Evolutionary conservation across 2,888 invertebrate species (phyloP), one percentile per base, ranked within the genome.

Genomic region (Scaptomyza flava): DNA sequence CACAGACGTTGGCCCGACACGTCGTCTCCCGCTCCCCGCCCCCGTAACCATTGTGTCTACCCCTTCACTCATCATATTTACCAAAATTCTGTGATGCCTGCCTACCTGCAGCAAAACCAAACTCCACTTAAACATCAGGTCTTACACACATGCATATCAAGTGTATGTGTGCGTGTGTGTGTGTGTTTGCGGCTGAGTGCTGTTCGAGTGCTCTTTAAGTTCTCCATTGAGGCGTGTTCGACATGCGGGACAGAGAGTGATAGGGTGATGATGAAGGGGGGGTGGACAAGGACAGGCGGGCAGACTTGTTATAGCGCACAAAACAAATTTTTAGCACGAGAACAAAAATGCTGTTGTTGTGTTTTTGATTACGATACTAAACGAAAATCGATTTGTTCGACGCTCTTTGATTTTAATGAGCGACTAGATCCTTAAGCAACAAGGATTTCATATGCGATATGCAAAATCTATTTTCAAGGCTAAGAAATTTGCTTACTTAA

Each of bases 171-270:
- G 30, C 45, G 38, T 41, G 14, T 27, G 50, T 50, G 65, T 69
- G 68, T 81, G 81, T 76, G 65, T 54, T 81, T 82, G 76, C 60
- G 87, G 81, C 81, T 86, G 82, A 83, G 82, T 86, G 87, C 79
- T 77, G 72, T 86, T 83, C 87, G 81, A 83, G 82, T 86, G 82
- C 87, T 83, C 87, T 83, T 83, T 86, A 83, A 86, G 87, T 83
- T 82, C 81, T 75, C 86, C 86, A 81, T 81, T 84, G 77, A 85
- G 66, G 59, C 77, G 66, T 79, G 71, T 63, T 69, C 51, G 51
- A 54, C 47, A 23, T 38, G 45, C 23, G 46, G 43, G 46, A 42
- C 30, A 12, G 50, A 12, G 50, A 42, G 43, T 14, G 45, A 34
- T 12, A 23, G 17, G 7, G 14, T 12, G 33, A 5, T 20, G 14